Evolutionary conservation across 2,113 vertebrate species (phyloP).

Genomic region (Monopterus albus): DNA sequence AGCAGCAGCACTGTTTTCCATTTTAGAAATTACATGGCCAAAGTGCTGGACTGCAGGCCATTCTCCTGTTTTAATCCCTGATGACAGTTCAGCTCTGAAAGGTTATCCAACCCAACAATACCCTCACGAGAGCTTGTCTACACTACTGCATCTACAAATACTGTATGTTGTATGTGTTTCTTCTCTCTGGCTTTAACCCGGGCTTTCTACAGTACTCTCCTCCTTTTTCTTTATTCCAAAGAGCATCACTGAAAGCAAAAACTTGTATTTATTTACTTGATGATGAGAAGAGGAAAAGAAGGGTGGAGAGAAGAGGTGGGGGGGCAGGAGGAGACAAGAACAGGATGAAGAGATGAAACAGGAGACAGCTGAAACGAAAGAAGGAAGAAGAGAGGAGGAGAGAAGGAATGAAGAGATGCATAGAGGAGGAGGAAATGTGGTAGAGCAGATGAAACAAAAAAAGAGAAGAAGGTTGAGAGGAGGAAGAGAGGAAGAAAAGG

Average conservation of each 20-base stretch:
- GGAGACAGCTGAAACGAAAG: no score
- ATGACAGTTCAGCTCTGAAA: neutral
- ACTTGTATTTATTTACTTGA: neutral
- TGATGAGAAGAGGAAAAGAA: neutral
- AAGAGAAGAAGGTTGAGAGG: neutral
- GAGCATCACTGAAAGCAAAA: neutral
- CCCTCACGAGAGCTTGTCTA: neutral
- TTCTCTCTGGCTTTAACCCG: neutral
- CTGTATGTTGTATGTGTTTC: neutral
- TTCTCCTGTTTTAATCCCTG: slow-evolving; percentile 19
- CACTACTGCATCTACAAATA: neutral
- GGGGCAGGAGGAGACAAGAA: no score
- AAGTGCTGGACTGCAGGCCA: neutral
- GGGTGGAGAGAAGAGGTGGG: no score
- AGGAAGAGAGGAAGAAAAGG: no score
- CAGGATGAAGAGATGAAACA: no score
- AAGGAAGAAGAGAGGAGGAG: no score
- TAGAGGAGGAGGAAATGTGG: neutral
- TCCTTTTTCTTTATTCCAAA: neutral
- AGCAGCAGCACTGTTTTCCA: neutral
- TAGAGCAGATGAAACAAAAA: neutral
- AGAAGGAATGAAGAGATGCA: no score
- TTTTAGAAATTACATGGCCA: neutral
- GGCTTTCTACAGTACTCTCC: neutral
- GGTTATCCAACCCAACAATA: slow-evolving; percentile 7